A percentile compares a stretch with the other conserved stretches of the same genome.
Evolutionary conservation across 2,113 vertebrate species (phyloP).

Genomic region (Copsychus sechellarum): DNA sequence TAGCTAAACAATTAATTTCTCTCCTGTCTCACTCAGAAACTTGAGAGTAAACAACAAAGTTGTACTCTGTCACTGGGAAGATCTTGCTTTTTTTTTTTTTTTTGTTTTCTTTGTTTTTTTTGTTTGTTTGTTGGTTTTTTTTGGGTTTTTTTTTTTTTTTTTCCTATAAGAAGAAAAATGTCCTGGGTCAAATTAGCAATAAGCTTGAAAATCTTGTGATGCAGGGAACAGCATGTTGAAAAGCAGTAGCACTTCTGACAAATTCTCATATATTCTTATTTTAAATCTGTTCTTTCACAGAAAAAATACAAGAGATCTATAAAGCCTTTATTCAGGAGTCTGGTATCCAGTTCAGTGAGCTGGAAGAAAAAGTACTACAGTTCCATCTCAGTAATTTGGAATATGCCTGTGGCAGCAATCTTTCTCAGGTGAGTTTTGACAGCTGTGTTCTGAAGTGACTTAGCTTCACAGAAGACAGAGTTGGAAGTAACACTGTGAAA

Average conservation of each 20-base stretch:
- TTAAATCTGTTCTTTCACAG: slow-evolving; percentile 65
- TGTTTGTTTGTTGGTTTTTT: not conserved
- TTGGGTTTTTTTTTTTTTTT: not conserved
- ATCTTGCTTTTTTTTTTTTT: not conserved
- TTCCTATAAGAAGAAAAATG: not conserved
- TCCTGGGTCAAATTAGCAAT: not conserved
- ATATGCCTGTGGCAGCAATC: slow-evolving; percentile 91
- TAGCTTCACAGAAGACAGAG: not conserved
- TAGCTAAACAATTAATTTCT: not conserved
- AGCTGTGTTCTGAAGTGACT: not conserved
- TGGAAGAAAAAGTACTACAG: slow-evolving; percentile 94
- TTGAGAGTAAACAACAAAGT: not conserved
- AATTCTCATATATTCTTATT: not conserved
- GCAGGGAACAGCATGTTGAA: not conserved
- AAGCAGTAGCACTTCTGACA: not conserved
- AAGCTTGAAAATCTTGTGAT: not conserved
- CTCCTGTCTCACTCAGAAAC: not conserved
- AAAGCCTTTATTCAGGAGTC: slow-evolving; percentile 94
- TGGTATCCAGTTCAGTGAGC: slow-evolving; percentile 90
- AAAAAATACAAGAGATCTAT: slow-evolving; percentile 95
- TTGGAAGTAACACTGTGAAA: not conserved
- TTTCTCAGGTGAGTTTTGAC: slow-evolving; percentile 81
- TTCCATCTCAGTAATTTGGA: slow-evolving; percentile 98
- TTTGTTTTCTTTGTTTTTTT: not conserved
- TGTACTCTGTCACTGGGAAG: not conserved